Conservation (phyloP, 2,797 vertebrate species). For the Dendrocincla tyrannina region DNA sequence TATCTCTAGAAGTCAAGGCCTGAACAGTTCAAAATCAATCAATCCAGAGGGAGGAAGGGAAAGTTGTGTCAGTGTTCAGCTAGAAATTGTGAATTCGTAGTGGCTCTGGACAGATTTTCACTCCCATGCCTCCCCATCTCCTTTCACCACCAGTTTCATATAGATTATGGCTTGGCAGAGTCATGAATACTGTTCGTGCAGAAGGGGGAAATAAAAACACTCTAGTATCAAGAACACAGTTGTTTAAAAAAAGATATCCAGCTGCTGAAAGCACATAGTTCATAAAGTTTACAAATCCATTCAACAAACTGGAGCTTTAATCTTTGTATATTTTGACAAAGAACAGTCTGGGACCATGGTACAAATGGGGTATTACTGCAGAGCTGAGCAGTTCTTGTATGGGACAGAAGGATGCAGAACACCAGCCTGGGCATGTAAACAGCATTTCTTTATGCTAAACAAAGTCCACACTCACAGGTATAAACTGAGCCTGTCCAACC, state of each 20-base stretch:
- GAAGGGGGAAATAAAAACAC: not conserved
- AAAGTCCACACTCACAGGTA: not conserved
- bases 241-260: slow-evolving; percentile 35
- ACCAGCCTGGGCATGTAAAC: not conserved
- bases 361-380: not conserved
- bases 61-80: not conserved
- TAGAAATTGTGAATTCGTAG: not conserved
- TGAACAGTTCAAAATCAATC: not conserved
- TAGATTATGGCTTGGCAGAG: not conserved
- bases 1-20: not conserved
- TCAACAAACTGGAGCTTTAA: slow-evolving; percentile 4
- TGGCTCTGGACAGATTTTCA: not conserved
- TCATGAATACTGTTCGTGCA: not conserved
- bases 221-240: not conserved
- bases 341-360: not conserved
- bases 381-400: not conserved
- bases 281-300: slow-evolving; percentile 19
- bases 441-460: not conserved
- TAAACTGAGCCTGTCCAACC: not conserved
- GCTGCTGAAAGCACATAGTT: slow-evolving; percentile 32
- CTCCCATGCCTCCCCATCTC: not conserved
- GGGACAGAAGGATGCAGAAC: not conserved
- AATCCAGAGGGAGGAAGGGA: not conserved
- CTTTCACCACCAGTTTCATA: not conserved
- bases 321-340: slow-evolving; percentile 24